Conservation (phyloP, 2,113 vertebrate species). For the Ahaetulla prasina region DNA sequence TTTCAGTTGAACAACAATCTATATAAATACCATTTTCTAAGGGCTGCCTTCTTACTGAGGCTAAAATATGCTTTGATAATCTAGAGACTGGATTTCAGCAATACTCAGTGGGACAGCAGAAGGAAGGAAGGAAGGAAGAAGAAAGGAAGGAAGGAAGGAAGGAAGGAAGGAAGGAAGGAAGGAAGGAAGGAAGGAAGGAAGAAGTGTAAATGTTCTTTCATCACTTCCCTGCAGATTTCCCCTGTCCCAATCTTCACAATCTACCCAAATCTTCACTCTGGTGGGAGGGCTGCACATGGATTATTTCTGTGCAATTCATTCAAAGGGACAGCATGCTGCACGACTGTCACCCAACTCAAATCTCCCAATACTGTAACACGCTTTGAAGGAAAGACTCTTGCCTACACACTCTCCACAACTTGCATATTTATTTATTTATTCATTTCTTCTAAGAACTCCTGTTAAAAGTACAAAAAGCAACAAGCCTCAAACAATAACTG, state of each 20-base stretch:
- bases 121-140: background rate
- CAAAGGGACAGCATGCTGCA: background rate
- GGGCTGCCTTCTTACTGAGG: background rate
- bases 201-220: background rate
- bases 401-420: slow-evolving; percentile 22
- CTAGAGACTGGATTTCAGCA: background rate
- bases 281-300: background rate
- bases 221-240: background rate
- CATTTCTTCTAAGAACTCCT: slow-evolving; percentile 42
- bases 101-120: background rate
- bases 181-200: background rate
- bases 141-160: background rate
- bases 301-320: background rate
- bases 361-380: background rate
- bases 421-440: slow-evolving; percentile 20
- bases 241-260: background rate
- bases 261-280: background rate
- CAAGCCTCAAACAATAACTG: slow-evolving; percentile 27
- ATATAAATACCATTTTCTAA: background rate
- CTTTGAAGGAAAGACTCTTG: background rate
- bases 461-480: slow-evolving; percentile 12
- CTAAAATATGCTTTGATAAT: background rate
- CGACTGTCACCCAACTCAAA: background rate
- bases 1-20: background rate
- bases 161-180: background rate